Percentiles rank a stretch among this genome's conserved stretches.
phyloP scores from a whole-genome alignment of 2,888 invertebrate species.

The Crepidodera aurea region DNA sequence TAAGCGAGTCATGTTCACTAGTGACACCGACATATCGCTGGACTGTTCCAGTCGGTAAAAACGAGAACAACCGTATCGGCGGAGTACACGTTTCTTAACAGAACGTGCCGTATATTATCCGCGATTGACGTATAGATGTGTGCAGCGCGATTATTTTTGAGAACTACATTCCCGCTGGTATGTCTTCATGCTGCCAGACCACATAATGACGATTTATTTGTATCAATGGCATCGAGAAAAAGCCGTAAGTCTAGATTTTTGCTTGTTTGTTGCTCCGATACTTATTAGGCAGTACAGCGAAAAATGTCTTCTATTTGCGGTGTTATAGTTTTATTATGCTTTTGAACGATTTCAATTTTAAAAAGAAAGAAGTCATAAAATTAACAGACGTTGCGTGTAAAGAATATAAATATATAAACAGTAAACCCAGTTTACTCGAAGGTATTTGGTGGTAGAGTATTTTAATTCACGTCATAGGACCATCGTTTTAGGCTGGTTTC shows the following conservation, averaged over 20 bases:
- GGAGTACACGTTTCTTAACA: constrained; percentile 54
- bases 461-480: no score
- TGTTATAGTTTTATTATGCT: constrained; percentile 50
- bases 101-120: constrained; percentile 56
- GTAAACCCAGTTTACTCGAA: no score
- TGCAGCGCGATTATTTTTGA: constrained; percentile 58
- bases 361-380: constrained; percentile 48
- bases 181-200: constrained; percentile 57
- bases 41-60: constrained; percentile 49
- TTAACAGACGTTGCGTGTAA: constrained; percentile 35
- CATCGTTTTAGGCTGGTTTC: no score
- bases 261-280: constrained; percentile 48
- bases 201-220: constrained; percentile 59
- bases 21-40: constrained; percentile 49
- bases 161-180: constrained; percentile 58
- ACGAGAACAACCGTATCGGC: constrained; percentile 52
- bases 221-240: constrained; percentile 49
- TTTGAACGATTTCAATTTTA: constrained; percentile 44
- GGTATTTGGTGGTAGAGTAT: no score
- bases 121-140: constrained; percentile 57
- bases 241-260: constrained; percentile 52
- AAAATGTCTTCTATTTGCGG: constrained; percentile 44
- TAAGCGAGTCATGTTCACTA: constrained; percentile 31
- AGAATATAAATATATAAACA: no score
- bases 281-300: constrained; percentile 47